Base-by-base conservation (phyloP, 2,113 vertebrate species). In the Hystrix brachyura region DNA sequence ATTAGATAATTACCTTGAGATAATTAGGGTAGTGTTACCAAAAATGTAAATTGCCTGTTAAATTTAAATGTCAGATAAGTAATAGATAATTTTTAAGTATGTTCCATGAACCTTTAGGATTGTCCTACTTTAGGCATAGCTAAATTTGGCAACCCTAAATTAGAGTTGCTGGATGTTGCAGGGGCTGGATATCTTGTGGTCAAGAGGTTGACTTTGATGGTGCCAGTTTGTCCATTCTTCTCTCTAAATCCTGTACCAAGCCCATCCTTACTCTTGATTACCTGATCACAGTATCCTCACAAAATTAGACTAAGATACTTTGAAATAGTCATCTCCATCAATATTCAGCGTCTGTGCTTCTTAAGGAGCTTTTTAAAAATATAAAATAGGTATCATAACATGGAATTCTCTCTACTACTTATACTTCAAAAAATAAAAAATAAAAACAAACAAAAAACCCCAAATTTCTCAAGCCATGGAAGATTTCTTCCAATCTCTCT, bases 381-480 rank as follows among this genome's bases (percentile, higher is more conserved):
- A 72, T 95, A 86, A 91, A 96, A 95, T 84, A 99, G 99, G 99
- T 85, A 98, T 99, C 46, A 97, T 99, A 55, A 98, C 99, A 57
- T 98, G 98, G 32, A 99, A 99, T 90, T 99, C 99, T 1, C 98
- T 99, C 69, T 99, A 99, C 96, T 99, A 98, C 91, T 98, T 99
- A 0, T 99, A 99, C 97, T 98, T 99, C 92, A 99, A 99, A 38
- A 38, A 38, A 38, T 38, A 38, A 38, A 38, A 38, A 38, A 38
- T 38, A 38, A 38, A 38, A 38, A 38, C 38, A 38, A 38, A 38
- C 38, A 38, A 38, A 38, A 38, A 38, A 38, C 38, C 38, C 38
- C 98, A 99, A 99, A 99, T 98, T 74, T 97, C 98, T 87, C 96
- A 99, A 76, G 98, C 98, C 21, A 96, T 99, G 96, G 97, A 99